These are phyloP conservation scores for Meriones unguiculatus DNA, from an alignment of 2,113 vertebrate species.

Conservation along the genomic window DNA sequence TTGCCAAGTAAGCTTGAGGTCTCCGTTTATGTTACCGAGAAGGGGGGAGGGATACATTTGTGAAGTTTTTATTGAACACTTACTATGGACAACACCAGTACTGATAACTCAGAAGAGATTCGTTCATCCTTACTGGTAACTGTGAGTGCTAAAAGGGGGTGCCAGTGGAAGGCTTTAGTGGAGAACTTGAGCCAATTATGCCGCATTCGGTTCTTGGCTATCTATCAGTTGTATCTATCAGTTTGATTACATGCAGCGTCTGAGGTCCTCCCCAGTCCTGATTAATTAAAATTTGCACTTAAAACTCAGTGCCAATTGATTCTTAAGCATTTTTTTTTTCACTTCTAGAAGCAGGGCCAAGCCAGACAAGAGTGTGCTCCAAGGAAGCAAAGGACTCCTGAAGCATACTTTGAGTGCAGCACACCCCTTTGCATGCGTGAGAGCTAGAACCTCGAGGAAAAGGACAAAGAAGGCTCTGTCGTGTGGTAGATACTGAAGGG, in stretches of 20 bases:
- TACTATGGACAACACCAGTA: background rate
- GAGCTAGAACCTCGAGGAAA: background rate
- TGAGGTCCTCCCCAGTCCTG: background rate
- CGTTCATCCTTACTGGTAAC: background rate
- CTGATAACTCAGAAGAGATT: background rate
- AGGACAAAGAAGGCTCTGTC: background rate
- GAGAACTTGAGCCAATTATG: background rate
- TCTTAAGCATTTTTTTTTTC: background rate
- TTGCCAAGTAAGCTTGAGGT: background rate
- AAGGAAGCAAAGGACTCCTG: background rate
- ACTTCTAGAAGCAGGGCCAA: constrained; percentile 40
- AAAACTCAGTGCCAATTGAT: background rate
- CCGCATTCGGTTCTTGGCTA: background rate
- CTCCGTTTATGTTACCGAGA: background rate
- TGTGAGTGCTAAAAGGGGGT: background rate
- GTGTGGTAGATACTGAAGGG: background rate
- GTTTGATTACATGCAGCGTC: constrained; percentile 11
- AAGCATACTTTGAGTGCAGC: background rate
- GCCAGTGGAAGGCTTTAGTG: background rate
- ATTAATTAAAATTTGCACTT: constrained; percentile 22
- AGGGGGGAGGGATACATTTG: background rate
- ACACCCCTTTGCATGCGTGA: background rate
- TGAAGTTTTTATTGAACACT: constrained; percentile 25
- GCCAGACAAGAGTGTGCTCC: background rate
- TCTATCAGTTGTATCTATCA: background rate